A percentile compares a stretch with the other conserved stretches of the same genome.
These are phyloP conservation scores for Philopotamus ludificatus DNA, from an alignment of 1,140 invertebrate genomes.

Conservation along the genomic window DNA sequence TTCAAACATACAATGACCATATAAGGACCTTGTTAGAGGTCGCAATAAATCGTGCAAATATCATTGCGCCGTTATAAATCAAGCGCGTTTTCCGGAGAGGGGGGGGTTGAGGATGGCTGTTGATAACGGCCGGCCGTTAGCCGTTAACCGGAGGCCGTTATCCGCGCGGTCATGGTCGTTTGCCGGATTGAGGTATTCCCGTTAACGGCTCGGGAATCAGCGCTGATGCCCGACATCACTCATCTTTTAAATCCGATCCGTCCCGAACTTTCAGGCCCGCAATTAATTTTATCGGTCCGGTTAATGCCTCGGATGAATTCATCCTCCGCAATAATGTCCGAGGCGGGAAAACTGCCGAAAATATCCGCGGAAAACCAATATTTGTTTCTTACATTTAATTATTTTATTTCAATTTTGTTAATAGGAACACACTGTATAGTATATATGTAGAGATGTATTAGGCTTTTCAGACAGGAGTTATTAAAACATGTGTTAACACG, in stretches of 20 bases:
- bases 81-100: not conserved
- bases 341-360: no score
- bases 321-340: no score
- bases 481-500: no score
- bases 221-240: not conserved
- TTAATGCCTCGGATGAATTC: no score
- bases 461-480: no score
- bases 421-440: no score
- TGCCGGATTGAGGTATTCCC: conserved; percentile 3
- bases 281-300: not conserved
- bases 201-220: conserved; percentile 1
- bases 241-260: conserved; percentile 2
- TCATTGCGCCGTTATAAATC: not conserved
- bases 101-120: not conserved
- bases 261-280: not conserved
- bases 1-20: no score
- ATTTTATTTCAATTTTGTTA: not conserved
- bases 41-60: not conserved
- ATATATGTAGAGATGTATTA: no score
- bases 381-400: no score
- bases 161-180: not conserved
- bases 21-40: no score
- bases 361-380: no score
- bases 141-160: conserved; percentile 12
- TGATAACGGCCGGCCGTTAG: not conserved